Conservation (phyloP, 1,140 invertebrate genomes). For the Macrostomum lignano region DNA sequence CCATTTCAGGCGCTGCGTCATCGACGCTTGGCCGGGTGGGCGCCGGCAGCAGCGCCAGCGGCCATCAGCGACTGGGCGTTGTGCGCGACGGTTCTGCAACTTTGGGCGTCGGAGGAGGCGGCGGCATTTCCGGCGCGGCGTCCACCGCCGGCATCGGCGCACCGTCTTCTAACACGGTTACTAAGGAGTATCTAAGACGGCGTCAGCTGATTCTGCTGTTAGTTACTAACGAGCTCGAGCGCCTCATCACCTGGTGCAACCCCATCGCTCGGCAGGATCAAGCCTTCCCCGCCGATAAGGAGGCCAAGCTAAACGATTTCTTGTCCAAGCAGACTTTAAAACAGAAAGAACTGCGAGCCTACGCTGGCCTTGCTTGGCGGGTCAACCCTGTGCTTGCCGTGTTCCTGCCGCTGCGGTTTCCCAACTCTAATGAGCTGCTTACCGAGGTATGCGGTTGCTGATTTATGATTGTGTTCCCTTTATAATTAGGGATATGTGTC, state of each 20-base stretch:
- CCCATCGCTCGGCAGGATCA: slow-evolving; percentile 46
- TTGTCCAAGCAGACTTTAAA: slow-evolving; percentile 14
- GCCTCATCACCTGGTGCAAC: slow-evolving; percentile 76
- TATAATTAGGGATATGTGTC: too few relatives aligned
- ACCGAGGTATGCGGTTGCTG: too few relatives aligned
- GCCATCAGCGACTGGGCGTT: too few relatives aligned
- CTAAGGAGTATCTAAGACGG: slow-evolving; percentile 13
- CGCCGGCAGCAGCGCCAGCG: too few relatives aligned
- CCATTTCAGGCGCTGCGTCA: too few relatives aligned
- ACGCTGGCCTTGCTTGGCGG: slow-evolving; percentile 64
- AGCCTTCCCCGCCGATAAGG: slow-evolving; percentile 45
- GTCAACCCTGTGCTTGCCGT: slow-evolving; percentile 67
- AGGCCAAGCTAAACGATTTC: slow-evolving; percentile 41
- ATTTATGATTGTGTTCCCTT: too few relatives aligned
- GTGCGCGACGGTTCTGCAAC: too few relatives aligned
- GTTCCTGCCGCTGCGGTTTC: slow-evolving; percentile 56
- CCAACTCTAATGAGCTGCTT: too few relatives aligned
- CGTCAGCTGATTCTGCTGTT: neutral
- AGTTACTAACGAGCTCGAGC: slow-evolving; percentile 62
- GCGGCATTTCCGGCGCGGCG: too few relatives aligned
- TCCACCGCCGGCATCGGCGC: too few relatives aligned
- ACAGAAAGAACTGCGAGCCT: slow-evolving; percentile 56
- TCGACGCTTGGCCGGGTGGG: too few relatives aligned
- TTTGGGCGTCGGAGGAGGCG: too few relatives aligned
- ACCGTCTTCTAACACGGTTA: slow-evolving; percentile 61